A percentile compares a stretch with the other conserved stretches of the same genome.
These are phyloP conservation scores for Microtus ochrogaster DNA, from an alignment of 2,113 vertebrate genomes.

Conservation along the genomic window DNA sequence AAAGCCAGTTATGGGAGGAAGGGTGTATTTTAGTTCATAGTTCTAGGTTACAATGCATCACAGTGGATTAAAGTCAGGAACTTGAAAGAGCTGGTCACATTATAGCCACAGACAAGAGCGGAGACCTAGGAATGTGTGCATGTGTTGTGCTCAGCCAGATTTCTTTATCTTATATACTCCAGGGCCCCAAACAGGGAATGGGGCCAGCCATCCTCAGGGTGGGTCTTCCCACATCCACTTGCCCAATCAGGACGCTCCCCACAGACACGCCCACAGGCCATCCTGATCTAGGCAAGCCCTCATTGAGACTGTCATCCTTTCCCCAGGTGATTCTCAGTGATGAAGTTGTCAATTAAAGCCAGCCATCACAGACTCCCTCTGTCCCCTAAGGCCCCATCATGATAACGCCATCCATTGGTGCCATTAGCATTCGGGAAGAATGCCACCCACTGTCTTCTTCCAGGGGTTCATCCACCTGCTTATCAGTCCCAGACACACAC, in stretches of 20 bases:
- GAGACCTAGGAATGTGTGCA: background rate
- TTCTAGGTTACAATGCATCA: background rate
- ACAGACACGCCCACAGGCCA: background rate
- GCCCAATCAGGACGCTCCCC: background rate
- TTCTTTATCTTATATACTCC: background rate
- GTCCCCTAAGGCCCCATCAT: background rate
- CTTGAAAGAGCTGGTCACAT: background rate
- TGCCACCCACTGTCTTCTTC: background rate
- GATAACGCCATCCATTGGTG: background rate
- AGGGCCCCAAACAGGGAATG: background rate
- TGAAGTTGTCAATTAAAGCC: background rate
- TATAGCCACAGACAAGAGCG: background rate
- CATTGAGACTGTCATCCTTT: background rate
- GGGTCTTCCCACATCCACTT: background rate
- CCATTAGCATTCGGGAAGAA: background rate
- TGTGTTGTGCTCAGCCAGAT: background rate
- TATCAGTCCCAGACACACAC: rapidly evolving
- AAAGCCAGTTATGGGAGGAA: background rate
- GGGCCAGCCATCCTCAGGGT: background rate
- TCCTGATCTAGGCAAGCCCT: no score
- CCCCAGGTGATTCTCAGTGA: background rate
- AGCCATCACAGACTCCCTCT: background rate
- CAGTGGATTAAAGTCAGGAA: no score
- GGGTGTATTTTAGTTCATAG: background rate
- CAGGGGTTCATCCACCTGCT: rapidly evolving